Base-by-base conservation (phyloP, 2,113 vertebrate genomes). In the Ctenodactylus gundi region DNA sequence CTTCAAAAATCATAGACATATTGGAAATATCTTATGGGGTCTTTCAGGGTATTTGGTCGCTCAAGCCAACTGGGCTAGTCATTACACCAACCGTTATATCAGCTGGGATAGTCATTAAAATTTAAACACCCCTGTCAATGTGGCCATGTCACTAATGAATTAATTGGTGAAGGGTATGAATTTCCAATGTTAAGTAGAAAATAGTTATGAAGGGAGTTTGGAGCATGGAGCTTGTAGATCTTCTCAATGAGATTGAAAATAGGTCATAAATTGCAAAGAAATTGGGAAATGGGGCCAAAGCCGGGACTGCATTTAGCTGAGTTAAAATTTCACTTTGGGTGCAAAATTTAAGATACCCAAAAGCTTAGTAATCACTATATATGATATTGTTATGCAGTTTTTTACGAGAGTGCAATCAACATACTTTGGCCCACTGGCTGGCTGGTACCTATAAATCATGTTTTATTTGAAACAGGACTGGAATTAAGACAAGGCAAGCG, bases 161-260 rank as follows among this genome's bases (percentile, higher is more conserved):
- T 49, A 17, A 18, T 39, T 17, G 53, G 41, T 36, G 49, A 73
- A 13, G 76, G 18, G 1, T 62, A 82, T 44, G 36, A 39, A 85
- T 58, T 88, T 41, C 27, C 3, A 9, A 2, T 31, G 41, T 18
- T 73, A 29, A 68, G 3, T 53, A 68, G 23, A 83, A 18, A 76
- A 51, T 13, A 64, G 29, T 4, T 13, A 78, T 27, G 8, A 84
- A 39, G 80, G 1, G 0, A 25, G 34, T 18, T 70, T 51, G 49
- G 5, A 25, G 31, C n/a, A 49, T 4, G 80, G 25, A 64, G 11
- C 25, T 55, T 3, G 0, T 27, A 13, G 3, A 65, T 72, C 82
- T 88, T 92, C 65, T 84, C 25, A 94, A 0, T 41, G 39, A 93
- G 17, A 70, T 31, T 36, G 18, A 87, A 93, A 92, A 72, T 58